phyloP scores from a whole-genome alignment of 2,797 vertebrate species.

The Streptopelia turtur region DNA sequence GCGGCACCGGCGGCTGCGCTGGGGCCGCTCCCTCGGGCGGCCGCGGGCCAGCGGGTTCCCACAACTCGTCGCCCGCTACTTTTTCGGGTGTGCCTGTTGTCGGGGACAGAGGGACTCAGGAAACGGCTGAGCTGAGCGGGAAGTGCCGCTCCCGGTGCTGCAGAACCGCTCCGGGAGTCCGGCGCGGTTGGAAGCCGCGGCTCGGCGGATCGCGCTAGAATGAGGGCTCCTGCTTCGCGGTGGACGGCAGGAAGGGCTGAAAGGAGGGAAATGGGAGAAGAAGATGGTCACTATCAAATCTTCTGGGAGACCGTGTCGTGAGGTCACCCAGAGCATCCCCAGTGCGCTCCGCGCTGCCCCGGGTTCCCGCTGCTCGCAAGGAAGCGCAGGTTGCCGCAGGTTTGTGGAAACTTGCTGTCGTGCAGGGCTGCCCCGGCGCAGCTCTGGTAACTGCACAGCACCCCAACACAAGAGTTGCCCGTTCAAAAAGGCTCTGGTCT shows the following conservation, averaged over 20 bases:
- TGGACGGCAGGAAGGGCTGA: fast-evolving
- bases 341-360: fast-evolving
- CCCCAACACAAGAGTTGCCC: fast-evolving
- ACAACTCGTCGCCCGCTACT: neutral
- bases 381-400: neutral
- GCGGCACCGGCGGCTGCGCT: neutral
- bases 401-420: fast-evolving
- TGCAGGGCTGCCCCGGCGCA: neutral
- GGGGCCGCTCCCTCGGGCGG: too few species aligned
- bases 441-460: neutral
- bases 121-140: neutral
- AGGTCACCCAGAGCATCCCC: neutral
- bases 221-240: neutral
- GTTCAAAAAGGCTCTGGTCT: neutral
- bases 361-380: fast-evolving
- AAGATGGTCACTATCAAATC: fast-evolving
- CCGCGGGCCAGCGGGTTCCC: neutral
- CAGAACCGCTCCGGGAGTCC: neutral
- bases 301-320: fast-evolving
- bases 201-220: fast-evolving
- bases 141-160: neutral
- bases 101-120: neutral
- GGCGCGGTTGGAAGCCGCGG: neutral
- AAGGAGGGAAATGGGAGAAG: neutral
- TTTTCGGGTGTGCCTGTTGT: neutral